A percentile compares a stretch with the other conserved stretches of the same genome.
phyloP scores from a whole-genome alignment of 2,113 vertebrate genomes.

The Phalacrocorax aristotelis region DNA sequence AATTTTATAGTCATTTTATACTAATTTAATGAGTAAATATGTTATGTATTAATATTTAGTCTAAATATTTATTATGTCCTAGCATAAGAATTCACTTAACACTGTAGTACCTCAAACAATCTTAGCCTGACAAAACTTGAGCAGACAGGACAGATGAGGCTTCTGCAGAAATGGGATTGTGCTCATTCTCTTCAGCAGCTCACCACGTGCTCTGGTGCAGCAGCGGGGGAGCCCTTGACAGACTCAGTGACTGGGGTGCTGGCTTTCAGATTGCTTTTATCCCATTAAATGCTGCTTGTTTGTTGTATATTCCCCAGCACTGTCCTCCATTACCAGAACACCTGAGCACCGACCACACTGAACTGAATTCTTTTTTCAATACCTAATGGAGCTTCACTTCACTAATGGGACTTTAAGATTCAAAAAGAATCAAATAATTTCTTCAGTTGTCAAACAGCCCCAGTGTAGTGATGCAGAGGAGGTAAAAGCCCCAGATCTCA shows the following conservation, averaged over 20 bases:
- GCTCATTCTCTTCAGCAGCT: neutral
- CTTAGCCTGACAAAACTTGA: neutral
- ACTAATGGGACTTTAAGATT: neutral
- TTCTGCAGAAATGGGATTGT: neutral
- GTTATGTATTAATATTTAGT: neutral
- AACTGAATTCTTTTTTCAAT: neutral
- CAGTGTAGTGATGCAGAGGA: neutral
- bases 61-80: neutral
- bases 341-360: neutral
- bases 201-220: rapidly evolving
- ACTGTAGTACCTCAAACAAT: neutral
- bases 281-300: neutral
- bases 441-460: neutral
- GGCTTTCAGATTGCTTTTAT: neutral
- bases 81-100: neutral
- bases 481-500: neutral
- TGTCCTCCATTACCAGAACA: neutral
- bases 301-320: neutral
- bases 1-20: neutral
- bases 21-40: neutral
- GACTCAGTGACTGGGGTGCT: neutral
- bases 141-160: neutral
- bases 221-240: rapidly evolving
- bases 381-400: neutral
- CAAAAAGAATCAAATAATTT: neutral